Conservation (phyloP, 2,888 invertebrate species). For the Caenorhabditis drosophilae region DNA sequence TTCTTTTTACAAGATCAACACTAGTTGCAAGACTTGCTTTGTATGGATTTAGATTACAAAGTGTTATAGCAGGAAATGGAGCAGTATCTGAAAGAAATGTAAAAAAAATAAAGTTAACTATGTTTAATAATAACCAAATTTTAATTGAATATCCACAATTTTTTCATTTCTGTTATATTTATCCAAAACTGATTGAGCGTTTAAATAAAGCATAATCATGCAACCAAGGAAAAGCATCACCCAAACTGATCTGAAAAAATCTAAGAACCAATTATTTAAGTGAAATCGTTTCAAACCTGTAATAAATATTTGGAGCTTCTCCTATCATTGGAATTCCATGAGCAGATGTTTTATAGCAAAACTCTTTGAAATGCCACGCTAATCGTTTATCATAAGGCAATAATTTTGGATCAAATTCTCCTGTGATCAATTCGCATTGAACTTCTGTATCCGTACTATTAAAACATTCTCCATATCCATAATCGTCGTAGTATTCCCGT, state of each 20-base stretch:
- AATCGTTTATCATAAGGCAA: constrained; percentile 60
- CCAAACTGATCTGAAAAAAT: constrained; percentile 53
- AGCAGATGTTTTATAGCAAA: constrained; percentile 66
- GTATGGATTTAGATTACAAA: constrained; percentile 67
- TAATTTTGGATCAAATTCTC: constrained; percentile 61
- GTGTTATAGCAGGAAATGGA: constrained; percentile 66
- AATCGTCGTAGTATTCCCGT: constrained; percentile 62
- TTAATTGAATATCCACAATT: constrained; percentile 66
- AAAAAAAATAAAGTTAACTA: neutral
- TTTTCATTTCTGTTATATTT: constrained; percentile 67
- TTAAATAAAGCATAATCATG: constrained; percentile 62
- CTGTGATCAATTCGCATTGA: constrained; percentile 64
- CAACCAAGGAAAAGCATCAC: constrained; percentile 59
- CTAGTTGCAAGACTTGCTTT: constrained; percentile 61
- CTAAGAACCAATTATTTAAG: no score
- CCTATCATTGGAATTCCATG: constrained; percentile 68
- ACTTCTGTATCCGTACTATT: constrained; percentile 55
- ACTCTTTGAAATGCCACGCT: constrained; percentile 62
- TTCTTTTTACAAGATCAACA: constrained; percentile 61
- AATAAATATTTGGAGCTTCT: constrained; percentile 62
- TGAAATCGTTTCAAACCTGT: constrained; percentile 36
- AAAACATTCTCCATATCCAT: constrained; percentile 61
- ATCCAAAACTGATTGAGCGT: constrained; percentile 58
- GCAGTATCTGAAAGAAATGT: constrained; percentile 49
- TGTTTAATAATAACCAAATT: constrained; percentile 52